These are phyloP conservation scores for Tretioscincus oriximinensis DNA, from an alignment of 2,113 vertebrate species.

Conservation along the genomic window DNA sequence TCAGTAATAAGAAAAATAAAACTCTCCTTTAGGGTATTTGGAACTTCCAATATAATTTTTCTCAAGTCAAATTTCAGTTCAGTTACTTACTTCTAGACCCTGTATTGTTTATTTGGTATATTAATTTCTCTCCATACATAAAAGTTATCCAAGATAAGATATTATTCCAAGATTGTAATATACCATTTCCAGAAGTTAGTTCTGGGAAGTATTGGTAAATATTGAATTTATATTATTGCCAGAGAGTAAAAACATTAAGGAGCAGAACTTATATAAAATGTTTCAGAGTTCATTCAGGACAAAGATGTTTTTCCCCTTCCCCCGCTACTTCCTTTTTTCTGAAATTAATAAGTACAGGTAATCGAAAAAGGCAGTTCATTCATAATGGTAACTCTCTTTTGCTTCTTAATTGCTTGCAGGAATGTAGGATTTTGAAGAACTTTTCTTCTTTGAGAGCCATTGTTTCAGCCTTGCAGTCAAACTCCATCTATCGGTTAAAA, in stretches of 20 bases:
- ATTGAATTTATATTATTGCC: constrained; percentile 50
- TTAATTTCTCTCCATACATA: too few species aligned
- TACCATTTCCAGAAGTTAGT: too few species aligned
- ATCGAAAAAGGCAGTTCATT: background rate
- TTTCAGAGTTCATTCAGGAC: constrained; percentile 40
- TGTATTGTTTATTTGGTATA: too few species aligned
- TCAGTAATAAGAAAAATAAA: too few species aligned
- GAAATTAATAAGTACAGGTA: too few species aligned
- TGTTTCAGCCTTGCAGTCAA: constrained; percentile 91
- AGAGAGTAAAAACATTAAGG: constrained; percentile 56
- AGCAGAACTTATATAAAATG: constrained; percentile 61
- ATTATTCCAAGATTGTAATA: too few species aligned
- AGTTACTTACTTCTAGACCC: too few species aligned
- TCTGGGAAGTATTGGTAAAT: too few species aligned
- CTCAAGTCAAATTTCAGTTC: too few species aligned
- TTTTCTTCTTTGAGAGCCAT: constrained; percentile 94
- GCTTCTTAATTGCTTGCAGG: constrained; percentile 75
- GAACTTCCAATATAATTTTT: too few species aligned
- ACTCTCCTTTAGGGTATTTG: too few species aligned
- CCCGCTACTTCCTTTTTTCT: constrained; percentile 8
- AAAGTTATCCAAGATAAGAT: too few species aligned
- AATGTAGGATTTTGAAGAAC: constrained; percentile 94
- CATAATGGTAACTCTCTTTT: constrained; percentile 61
- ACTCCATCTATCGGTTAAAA: constrained; percentile 92
- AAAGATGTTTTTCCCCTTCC: constrained; percentile 40